Evolutionary conservation across 2,888 invertebrate species (phyloP), one percentile per base, ranked within the genome.

Genomic region (Papilio protenor): DNA sequence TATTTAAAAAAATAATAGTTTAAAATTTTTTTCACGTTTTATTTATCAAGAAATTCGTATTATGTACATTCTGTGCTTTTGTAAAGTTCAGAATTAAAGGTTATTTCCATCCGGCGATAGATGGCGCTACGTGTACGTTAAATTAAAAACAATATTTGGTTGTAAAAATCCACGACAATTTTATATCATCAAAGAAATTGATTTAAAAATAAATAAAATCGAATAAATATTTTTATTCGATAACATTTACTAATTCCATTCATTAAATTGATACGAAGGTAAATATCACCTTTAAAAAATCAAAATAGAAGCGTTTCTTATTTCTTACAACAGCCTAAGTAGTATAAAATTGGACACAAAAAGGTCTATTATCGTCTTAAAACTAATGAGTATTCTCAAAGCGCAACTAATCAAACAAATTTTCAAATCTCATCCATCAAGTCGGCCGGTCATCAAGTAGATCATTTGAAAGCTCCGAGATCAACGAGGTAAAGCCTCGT

Each of bases 341-440:
- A 69, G 77, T 77, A 79, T 70, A 73, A 80, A 79, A 70, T 81
- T 77, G 84, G 80, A 75, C 79, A 74, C 79, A 87, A 87, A 86
- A 87, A 85, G 83, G 82, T 18, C 82, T 84, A 85, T 86, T 85
- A 85, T 82, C 82, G 83, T 83, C 85, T 83, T 85, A 87, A 86
- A 84, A 84, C 84, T 88, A 89, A 88, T 86, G 87, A 88, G 84
- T 82, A 83, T 85, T 82, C 86, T 86, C 83, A 86, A 81, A 83
- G 85, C 86, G 88, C 87, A 87, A 85, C 90, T 90, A 91, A 93
- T 92, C 92, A 92, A 93, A 93, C 90, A 93, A 85, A 91, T 90
- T 87, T 87, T 90, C 88, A 86, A 84, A 89, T 85, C 89, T 85
- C 93, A 92, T 94, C 91, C 91, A 94, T 94, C 94, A 94, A 83